phyloP scores from a whole-genome alignment of 2,797 vertebrate genomes.

The Amniataba percoides region DNA sequence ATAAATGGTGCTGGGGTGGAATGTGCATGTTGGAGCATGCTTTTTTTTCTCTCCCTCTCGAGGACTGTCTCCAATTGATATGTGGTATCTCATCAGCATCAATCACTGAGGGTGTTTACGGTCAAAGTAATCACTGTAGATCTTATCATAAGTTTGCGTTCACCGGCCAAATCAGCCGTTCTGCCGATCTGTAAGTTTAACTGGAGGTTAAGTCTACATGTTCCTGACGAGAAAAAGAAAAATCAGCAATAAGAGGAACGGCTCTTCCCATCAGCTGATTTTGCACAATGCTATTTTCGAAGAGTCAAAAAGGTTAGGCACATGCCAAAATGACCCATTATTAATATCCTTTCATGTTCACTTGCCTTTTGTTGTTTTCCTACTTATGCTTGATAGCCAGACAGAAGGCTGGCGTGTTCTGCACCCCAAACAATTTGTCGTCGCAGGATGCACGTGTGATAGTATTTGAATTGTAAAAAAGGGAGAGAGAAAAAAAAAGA shows the following conservation, averaged over 20 bases:
- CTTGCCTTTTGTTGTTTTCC: background rate
- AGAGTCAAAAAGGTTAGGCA: background rate
- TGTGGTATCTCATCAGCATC: slow-evolving; percentile 49
- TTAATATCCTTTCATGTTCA: background rate
- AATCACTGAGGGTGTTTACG: slow-evolving; percentile 50
- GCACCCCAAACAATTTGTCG: background rate
- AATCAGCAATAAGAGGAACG: slow-evolving; percentile 20
- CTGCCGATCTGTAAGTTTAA: slow-evolving; percentile 52
- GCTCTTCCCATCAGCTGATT: slow-evolving; percentile 4
- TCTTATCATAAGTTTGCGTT: slow-evolving; percentile 54
- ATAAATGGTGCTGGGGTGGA: slow-evolving; percentile 43
- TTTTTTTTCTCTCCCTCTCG: slow-evolving; percentile 22
- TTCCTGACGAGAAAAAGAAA: background rate
- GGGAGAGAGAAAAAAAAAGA: background rate
- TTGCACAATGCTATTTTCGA: background rate
- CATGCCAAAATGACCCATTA: background rate
- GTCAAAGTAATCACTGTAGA: slow-evolving; percentile 60
- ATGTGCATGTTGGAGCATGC: slow-evolving; percentile 40
- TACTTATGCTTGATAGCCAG: background rate
- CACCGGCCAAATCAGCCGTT: slow-evolving; percentile 38
- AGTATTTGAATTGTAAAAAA: background rate
- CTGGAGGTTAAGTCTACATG: slow-evolving; percentile 64
- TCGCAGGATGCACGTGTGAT: background rate
- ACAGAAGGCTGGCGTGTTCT: slow-evolving; percentile 1
- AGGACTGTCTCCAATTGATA: slow-evolving; percentile 31